Evolutionary conservation across 2,888 invertebrate genomes (phyloP).

Genomic region (Trichopoda pennipes): DNA sequence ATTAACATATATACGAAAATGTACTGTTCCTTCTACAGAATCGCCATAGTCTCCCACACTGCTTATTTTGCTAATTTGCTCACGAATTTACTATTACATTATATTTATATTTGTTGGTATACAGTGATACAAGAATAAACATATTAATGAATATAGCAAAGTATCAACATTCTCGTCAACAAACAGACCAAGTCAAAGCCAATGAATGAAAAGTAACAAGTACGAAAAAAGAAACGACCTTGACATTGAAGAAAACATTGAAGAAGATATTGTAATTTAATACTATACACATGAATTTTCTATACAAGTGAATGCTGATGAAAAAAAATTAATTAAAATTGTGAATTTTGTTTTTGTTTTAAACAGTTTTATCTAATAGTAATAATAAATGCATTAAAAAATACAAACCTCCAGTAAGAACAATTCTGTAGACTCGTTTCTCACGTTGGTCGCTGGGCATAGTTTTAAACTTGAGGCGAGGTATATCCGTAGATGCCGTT

Average conservation of each 20-base stretch:
- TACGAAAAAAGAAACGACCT: conserved; percentile 18
- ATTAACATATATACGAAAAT: too few relatives aligned
- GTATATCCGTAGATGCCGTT: conserved; percentile 19
- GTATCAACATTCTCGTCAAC: not conserved
- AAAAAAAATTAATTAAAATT: not conserved
- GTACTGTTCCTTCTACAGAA: too few relatives aligned
- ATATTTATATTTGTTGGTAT: too few relatives aligned
- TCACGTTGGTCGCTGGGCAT: conserved; percentile 47
- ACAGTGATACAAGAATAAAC: not conserved
- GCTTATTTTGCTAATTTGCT: too few relatives aligned
- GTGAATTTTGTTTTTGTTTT: not conserved
- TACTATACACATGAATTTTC: not conserved
- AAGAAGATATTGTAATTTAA: not conserved
- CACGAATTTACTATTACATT: too few relatives aligned
- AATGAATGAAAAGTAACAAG: not conserved
- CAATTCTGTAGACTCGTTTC: conserved; percentile 70
- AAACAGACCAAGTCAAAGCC: not conserved
- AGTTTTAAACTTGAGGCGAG: conserved; percentile 49
- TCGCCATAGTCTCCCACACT: too few relatives aligned
- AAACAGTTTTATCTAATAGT: too few relatives aligned
- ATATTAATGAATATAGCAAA: not conserved
- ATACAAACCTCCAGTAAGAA: conserved; percentile 71
- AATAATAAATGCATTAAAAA: too few relatives aligned
- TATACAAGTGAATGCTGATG: not conserved
- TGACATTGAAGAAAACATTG: conserved; percentile 46